phyloP scores from a whole-genome alignment of 1,140 invertebrate species.

The Cyrtorhinus lividipennis region DNA sequence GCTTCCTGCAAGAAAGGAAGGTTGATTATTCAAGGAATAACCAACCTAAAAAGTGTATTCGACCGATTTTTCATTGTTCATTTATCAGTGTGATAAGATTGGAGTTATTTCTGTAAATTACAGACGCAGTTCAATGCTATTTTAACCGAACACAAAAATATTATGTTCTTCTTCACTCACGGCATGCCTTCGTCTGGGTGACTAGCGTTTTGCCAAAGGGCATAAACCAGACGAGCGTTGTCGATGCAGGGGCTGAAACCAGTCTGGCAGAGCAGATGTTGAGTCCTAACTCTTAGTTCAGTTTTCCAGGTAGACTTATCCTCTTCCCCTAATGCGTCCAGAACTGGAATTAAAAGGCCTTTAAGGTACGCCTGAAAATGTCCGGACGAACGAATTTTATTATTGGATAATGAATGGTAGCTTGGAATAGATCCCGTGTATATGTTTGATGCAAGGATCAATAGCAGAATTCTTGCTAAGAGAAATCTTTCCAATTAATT shows the following conservation, averaged over 20 bases:
- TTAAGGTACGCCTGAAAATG: slow-evolving; percentile 38
- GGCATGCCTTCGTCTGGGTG: slow-evolving; percentile 56
- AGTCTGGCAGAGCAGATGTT: slow-evolving; percentile 41
- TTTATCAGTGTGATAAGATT: too few relatives aligned
- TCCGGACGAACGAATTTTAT: not conserved
- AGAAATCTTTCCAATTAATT: too few relatives aligned
- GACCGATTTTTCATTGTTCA: too few relatives aligned
- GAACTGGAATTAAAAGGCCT: slow-evolving; percentile 23
- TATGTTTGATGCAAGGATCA: not conserved
- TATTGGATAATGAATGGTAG: not conserved
- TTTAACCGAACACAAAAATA: too few relatives aligned
- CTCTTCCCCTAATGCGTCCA: slow-evolving; percentile 25
- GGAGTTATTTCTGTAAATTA: too few relatives aligned
- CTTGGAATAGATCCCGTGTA: not conserved
- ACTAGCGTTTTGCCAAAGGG: slow-evolving; percentile 47
- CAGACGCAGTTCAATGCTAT: too few relatives aligned
- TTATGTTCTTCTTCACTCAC: too few relatives aligned
- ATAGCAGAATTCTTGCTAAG: not conserved
- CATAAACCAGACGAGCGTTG: slow-evolving; percentile 46
- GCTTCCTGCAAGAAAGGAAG: too few relatives aligned
- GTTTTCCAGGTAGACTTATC: slow-evolving; percentile 24
- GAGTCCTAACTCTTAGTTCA: slow-evolving; percentile 28
- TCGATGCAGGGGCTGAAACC: slow-evolving; percentile 54
- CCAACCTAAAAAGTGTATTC: too few relatives aligned
- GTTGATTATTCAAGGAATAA: too few relatives aligned